phyloP scores from a whole-genome alignment of 2,113 vertebrate species.

The pig (Sus scrofa) region DNA sequence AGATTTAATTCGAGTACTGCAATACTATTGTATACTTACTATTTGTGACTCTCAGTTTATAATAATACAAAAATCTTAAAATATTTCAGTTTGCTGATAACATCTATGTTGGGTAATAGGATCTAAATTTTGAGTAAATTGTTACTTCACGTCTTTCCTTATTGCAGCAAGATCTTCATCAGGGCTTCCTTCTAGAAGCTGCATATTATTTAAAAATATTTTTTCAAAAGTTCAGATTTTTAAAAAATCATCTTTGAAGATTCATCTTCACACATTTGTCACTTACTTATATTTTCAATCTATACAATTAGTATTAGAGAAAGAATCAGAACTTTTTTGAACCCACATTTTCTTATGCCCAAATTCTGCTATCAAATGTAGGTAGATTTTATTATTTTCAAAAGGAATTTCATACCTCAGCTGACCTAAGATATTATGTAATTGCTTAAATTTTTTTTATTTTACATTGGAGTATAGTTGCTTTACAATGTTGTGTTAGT shows the following conservation, averaged over 20 bases:
- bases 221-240: neutral
- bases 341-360: neutral
- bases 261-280: neutral
- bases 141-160: constrained; percentile 49
- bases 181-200: neutral
- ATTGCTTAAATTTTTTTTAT: neutral
- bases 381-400: constrained; percentile 4
- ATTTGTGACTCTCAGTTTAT: constrained; percentile 35
- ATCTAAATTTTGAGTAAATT: constrained; percentile 15
- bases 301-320: neutral
- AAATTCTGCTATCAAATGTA: constrained; percentile 24
- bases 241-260: neutral
- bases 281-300: constrained; percentile 8
- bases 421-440: neutral
- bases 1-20: constrained; percentile 19
- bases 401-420: neutral
- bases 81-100: constrained; percentile 26
- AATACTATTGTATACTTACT: neutral
- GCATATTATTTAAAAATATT: neutral
- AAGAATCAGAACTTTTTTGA: constrained; percentile 14
- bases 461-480: too few relatives aligned
- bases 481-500: too few relatives aligned
- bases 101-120: constrained; percentile 28
- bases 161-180: neutral
- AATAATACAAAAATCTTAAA: constrained; percentile 27